These are phyloP conservation scores for Ctena decussata DNA, from an alignment of 2,888 invertebrate genomes.

Conservation along the genomic window DNA sequence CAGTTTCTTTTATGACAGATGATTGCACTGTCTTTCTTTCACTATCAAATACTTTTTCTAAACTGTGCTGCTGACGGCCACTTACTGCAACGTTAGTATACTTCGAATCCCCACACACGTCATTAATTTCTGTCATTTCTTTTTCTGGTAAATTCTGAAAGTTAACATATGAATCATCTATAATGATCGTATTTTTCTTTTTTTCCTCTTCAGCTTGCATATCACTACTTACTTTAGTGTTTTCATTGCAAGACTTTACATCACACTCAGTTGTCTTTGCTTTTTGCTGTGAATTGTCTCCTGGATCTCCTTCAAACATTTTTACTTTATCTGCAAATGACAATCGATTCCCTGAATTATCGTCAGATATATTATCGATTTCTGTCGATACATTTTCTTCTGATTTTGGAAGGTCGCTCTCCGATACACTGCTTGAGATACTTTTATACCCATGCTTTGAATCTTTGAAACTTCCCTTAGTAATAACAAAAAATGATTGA, in stretches of 20 bases:
- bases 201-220: no score
- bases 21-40: neutral
- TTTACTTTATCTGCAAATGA: neutral
- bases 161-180: no score
- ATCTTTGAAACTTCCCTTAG: constrained; percentile 8
- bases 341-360: neutral
- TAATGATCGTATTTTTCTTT: no score
- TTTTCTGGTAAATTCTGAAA: no score
- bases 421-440: constrained; percentile 13
- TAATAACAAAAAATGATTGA: constrained; percentile 16
- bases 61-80: neutral
- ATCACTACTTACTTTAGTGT: no score
- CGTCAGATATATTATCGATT: neutral
- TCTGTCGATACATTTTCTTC: neutral
- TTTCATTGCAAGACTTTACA: no score
- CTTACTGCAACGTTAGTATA: neutral
- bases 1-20: neutral
- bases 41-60: neutral
- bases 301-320: neutral
- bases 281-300: no score
- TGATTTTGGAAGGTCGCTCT: neutral
- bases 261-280: no score
- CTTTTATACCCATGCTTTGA: constrained; percentile 22
- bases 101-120: no score
- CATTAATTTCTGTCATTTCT: no score